Percentiles rank a stretch among this genome's conserved stretches.
phyloP scores from a whole-genome alignment of 1,140 invertebrate species.

The Caligus rogercresseyi region DNA sequence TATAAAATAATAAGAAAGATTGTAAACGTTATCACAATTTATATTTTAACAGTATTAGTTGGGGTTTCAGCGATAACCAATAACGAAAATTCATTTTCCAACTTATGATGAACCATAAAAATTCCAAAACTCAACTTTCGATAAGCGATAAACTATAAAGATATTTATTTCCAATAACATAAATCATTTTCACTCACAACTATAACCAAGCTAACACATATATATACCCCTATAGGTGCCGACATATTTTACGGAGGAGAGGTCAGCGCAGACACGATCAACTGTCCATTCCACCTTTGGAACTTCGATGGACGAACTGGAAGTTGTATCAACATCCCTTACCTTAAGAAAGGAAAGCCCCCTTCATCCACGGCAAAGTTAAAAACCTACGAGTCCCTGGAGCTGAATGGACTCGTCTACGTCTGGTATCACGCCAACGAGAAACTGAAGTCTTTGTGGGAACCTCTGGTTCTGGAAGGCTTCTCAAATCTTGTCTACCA shows the following conservation, averaged over 20 bases:
- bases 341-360: constrained; percentile 36
- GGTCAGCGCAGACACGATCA: constrained; percentile 52
- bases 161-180: too few relatives aligned
- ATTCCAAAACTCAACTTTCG: too few relatives aligned
- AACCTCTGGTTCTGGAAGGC: constrained; percentile 37
- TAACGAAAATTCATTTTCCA: too few relatives aligned
- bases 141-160: too few relatives aligned
- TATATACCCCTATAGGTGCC: constrained; percentile 67
- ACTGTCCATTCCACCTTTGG: constrained; percentile 80
- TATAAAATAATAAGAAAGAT: too few relatives aligned
- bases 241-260: constrained; percentile 57
- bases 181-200: too few relatives aligned
- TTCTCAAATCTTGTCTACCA: constrained; percentile 42
- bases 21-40: too few relatives aligned
- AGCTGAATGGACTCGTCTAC: constrained; percentile 54
- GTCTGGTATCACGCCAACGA: constrained; percentile 63
- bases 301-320: constrained; percentile 52
- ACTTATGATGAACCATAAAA: too few relatives aligned
- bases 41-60: too few relatives aligned
- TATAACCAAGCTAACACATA: too few relatives aligned
- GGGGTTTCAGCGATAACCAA: too few relatives aligned
- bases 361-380: constrained; percentile 17
- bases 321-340: constrained; percentile 48
- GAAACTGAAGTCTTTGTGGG: constrained; percentile 46
- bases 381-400: constrained; percentile 28